Evolutionary conservation across 2,797 vertebrate genomes (phyloP), one percentile per base, ranked within the genome.

Genomic region (Hydrophis major): DNA sequence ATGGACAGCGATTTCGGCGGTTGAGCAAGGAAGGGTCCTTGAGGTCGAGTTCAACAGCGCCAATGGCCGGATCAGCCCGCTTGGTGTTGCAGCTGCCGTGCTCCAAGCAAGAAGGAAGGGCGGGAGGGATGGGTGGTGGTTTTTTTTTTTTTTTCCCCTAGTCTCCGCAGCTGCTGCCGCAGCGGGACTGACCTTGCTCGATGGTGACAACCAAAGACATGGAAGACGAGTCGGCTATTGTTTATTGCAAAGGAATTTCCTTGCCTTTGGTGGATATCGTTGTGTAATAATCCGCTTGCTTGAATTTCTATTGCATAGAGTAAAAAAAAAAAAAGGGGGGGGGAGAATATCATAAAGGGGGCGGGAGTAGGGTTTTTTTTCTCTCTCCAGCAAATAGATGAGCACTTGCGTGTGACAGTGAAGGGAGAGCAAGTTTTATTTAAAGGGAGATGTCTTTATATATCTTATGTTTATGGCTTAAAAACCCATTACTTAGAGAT

Each of bases 371-470:
- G 32, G 8, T 74, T 74, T 74, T 74, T 74, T 74, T 57, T 93
- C 8, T 53, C 94, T 90, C 89, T 88, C 89, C 96, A 93, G 97
- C 97, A 94, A 98, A 98, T 97, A 92, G 94, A 95, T 93, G 95
- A 93, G 93, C 90, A 88, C 92, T 94, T 88, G 89, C 90, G 74
- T 25, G 86, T 94, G 93, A 95, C 94, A 91, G 89, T 94, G 92
- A 92, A 93, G 66, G 87, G 94, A 88, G 87, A 96, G 59, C 94
- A 96, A 92, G 92, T 92, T 91, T 61, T 89, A 93, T 95, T 94
- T 90, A 94, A 97, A 97, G 96, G 92, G 93, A 56, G 90, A 90
- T 42, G 94, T 88, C 95, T 89, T 95, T 50, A 37, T 92, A 27
- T 4, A 27, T 4, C 56, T 86, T 60, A 42, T 1, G 16, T 89